A percentile compares a stretch with the other conserved stretches of the same genome.
phyloP scores from a whole-genome alignment of 2,797 vertebrate genomes.

The Euthynnus affinis region DNA sequence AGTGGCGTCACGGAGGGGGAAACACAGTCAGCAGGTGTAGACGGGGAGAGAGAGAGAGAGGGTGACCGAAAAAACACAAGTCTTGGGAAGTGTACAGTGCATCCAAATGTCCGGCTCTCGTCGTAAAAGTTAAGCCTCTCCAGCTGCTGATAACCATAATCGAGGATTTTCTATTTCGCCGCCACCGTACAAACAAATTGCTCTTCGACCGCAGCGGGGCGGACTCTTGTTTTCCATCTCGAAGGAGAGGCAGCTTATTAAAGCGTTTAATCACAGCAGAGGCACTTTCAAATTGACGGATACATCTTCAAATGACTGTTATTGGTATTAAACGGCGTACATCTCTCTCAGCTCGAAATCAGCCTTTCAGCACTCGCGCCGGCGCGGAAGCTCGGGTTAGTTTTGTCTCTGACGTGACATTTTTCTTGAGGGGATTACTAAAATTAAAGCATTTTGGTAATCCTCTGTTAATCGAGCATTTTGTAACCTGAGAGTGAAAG shows the following conservation, averaged over 20 bases:
- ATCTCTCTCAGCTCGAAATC: constrained; percentile 29
- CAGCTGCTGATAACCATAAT: constrained; percentile 27
- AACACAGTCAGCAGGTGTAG: constrained; percentile 72
- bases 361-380: background rate
- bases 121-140: constrained; percentile 19
- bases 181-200: constrained; percentile 30
- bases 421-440: constrained; percentile 21
- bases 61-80: constrained; percentile 45
- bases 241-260: constrained; percentile 19
- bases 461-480: too few relatives aligned
- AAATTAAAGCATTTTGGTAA: too few relatives aligned
- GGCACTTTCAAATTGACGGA: constrained; percentile 22
- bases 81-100: constrained; percentile 8
- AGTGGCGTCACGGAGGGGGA: constrained; percentile 57
- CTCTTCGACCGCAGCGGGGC: constrained; percentile 12
- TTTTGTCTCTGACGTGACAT: background rate
- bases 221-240: too few relatives aligned
- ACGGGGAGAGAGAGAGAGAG: constrained; percentile 28
- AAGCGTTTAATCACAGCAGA: constrained; percentile 41
- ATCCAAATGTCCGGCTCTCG: constrained; percentile 39
- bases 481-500: constrained; percentile 44
- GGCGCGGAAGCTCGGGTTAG: too few relatives aligned
- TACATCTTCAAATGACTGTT: constrained; percentile 53
- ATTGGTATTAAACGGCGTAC: constrained; percentile 23
- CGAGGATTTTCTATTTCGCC: constrained; percentile 1